phyloP scores from a whole-genome alignment of 2,113 vertebrate genomes.

The Brachyistius frenatus region DNA sequence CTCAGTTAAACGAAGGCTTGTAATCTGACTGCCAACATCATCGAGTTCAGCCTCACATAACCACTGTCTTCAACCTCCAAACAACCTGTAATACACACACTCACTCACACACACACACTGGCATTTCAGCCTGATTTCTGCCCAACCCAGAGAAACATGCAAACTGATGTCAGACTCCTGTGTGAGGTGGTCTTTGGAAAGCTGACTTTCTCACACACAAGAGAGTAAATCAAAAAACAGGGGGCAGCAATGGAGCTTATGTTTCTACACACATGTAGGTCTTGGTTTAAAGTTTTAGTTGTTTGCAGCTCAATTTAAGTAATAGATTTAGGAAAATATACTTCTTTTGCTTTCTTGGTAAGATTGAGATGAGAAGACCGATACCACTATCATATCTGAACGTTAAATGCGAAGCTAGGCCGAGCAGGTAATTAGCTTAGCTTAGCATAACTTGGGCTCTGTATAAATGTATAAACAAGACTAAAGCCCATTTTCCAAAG shows the following conservation, averaged over 20 bases:
- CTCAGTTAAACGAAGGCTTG: constrained; percentile 54
- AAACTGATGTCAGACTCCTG: not conserved
- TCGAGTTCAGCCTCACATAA: constrained; percentile 38
- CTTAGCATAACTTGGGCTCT: too few species aligned
- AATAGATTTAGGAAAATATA: not conserved
- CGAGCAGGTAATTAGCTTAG: too few species aligned
- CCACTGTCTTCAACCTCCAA: constrained; percentile 34
- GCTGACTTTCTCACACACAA: not conserved
- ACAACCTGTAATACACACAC: constrained; percentile 3
- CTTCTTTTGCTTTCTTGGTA: not conserved
- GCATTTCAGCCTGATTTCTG: not conserved
- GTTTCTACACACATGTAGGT: not conserved
- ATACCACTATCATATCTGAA: too few species aligned
- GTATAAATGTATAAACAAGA: too few species aligned
- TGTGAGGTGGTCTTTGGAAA: not conserved
- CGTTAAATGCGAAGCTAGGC: too few species aligned
- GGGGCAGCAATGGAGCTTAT: too few species aligned
- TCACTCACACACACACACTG: not conserved
- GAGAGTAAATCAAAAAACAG: too few species aligned
- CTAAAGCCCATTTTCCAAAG: too few species aligned
- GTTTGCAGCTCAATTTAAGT: not conserved
- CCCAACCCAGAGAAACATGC: constrained; percentile 2
- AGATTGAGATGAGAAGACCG: too few species aligned
- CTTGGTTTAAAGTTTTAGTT: not conserved
- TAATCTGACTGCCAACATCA: constrained; percentile 55